These are phyloP conservation scores for Ivindomyrus marchei DNA, from an alignment of 2,113 vertebrate species.

Conservation along the genomic window DNA sequence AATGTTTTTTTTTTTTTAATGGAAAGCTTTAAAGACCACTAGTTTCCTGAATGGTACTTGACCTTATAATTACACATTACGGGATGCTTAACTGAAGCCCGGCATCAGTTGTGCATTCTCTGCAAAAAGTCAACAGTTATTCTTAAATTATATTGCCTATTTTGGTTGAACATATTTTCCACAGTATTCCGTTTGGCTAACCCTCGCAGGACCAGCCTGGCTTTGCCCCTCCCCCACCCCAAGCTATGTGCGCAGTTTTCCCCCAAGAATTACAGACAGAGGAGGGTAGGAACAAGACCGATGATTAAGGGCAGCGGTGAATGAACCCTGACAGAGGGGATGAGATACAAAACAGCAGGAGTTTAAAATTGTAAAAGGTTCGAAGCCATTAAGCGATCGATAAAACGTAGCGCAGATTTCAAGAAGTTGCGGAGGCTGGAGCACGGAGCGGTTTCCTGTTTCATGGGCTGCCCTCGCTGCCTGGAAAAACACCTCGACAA, in stretches of 20 bases:
- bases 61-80: conserved; percentile 9
- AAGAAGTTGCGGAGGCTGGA: too few species aligned
- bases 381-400: not conserved
- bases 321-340: not conserved
- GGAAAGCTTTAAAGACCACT: not conserved
- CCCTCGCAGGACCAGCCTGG: not conserved
- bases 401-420: not conserved
- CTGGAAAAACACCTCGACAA: conserved; percentile 47
- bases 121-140: not conserved
- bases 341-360: not conserved
- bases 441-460: conserved; percentile 28
- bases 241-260: not conserved
- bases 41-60: conserved; percentile 2
- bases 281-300: not conserved
- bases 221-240: not conserved
- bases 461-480: conserved; percentile 38
- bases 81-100: not conserved
- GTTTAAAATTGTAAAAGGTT: not conserved
- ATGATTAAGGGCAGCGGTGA: not conserved
- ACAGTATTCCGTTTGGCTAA: not conserved
- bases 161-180: not conserved
- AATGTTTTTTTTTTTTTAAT: not conserved
- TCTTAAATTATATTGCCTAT: not conserved
- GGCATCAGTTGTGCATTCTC: not conserved
- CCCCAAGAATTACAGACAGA: not conserved